Evolutionary conservation across 2,888 invertebrate genomes (phyloP).

Genomic region (Acronicta psi): DNA sequence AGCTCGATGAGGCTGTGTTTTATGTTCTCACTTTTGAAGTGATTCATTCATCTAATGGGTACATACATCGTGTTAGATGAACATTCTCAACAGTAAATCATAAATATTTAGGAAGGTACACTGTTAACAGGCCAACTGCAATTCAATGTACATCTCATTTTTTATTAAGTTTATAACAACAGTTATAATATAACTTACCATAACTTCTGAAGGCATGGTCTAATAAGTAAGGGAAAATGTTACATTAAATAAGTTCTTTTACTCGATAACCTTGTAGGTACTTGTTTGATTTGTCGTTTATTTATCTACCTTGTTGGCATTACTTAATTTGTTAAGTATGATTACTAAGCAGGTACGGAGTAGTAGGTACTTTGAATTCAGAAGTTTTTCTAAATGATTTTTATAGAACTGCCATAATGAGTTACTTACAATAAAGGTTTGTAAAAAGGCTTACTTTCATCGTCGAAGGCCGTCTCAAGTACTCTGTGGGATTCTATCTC

Average conservation of each 20-base stretch:
- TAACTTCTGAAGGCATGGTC: conserved; percentile 65
- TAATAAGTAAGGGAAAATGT: conserved; percentile 33
- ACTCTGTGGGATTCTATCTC: conserved; percentile 93
- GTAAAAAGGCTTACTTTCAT: conserved; percentile 92
- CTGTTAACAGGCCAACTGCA: conserved; percentile 38
- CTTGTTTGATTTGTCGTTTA: background rate
- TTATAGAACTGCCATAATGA: background rate
- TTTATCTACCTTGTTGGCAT: conserved; percentile 4
- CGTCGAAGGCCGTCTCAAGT: conserved; percentile 90
- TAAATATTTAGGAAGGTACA: conserved; percentile 18
- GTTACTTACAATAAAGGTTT: conserved; percentile 3
- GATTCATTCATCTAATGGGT: conserved; percentile 27
- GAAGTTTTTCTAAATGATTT: background rate
- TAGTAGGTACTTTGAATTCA: conserved; percentile 18
- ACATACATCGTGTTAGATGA: conserved; percentile 18
- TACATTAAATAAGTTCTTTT: conserved; percentile 9
- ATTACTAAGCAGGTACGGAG: conserved; percentile 3
- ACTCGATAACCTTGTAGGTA: background rate
- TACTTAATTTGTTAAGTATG: conserved; percentile 1
- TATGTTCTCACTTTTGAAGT: conserved; percentile 47
- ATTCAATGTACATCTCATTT: conserved; percentile 14
- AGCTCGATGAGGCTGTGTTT: conserved; percentile 66
- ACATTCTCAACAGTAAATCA: conserved; percentile 20
- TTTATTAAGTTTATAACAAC: conserved; percentile 27
- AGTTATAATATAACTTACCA: conserved; percentile 66